Conservation (phyloP, 2,888 invertebrate genomes). For the Acrobasis suavella region DNA sequence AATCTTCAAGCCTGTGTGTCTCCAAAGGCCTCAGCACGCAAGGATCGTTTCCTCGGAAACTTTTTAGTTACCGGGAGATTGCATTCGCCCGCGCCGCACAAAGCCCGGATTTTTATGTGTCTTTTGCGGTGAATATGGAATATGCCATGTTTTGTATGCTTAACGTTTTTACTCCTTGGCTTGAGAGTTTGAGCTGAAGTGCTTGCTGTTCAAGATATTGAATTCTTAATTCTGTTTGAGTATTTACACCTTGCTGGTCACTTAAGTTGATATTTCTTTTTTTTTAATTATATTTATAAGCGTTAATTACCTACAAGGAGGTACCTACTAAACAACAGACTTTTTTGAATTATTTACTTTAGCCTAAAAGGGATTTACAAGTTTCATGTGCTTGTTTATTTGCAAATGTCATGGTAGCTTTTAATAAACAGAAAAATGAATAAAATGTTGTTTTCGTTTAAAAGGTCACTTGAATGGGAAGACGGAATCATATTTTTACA, state of each 20-base stretch:
- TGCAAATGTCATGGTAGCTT: too few relatives aligned
- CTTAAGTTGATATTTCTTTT: too few relatives aligned
- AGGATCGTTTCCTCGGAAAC: slow-evolving; percentile 58
- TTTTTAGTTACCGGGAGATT: slow-evolving; percentile 62
- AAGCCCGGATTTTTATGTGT: slow-evolving; percentile 49
- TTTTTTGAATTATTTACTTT: too few relatives aligned
- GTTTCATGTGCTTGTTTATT: too few relatives aligned
- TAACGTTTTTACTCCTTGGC: neutral
- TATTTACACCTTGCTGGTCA: neutral
- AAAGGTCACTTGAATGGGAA: too few relatives aligned
- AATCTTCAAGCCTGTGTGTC: slow-evolving; percentile 31
- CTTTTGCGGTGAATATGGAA: slow-evolving; percentile 39
- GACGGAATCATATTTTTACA: too few relatives aligned
- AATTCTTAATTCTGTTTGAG: neutral
- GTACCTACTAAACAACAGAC: too few relatives aligned
- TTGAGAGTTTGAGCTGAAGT: neutral
- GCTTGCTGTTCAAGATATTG: neutral
- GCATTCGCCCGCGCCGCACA: slow-evolving; percentile 50
- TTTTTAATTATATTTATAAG: too few relatives aligned
- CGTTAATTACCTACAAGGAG: too few relatives aligned
- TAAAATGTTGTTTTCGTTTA: too few relatives aligned
- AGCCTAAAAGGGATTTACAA: too few relatives aligned
- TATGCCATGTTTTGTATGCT: slow-evolving; percentile 28
- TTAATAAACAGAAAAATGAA: too few relatives aligned
- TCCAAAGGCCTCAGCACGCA: slow-evolving; percentile 36